These are phyloP conservation scores for Onthophagus taurus DNA, from an alignment of 1,140 invertebrate genomes.

Conservation along the genomic window DNA sequence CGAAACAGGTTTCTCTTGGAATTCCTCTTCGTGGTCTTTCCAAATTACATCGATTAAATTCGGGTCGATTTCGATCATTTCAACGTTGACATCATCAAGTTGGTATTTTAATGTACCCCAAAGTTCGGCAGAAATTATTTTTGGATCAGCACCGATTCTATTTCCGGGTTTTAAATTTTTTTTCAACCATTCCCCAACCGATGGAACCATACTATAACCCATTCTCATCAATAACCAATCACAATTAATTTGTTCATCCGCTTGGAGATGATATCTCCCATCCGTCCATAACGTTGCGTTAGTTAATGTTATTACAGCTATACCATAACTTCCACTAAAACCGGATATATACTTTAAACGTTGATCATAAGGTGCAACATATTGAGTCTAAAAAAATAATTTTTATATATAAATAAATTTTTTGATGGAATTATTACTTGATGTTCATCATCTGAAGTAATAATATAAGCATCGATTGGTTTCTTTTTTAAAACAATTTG, in stretches of 20 bases:
- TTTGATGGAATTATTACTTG: slow-evolving; percentile 44
- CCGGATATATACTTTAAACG: slow-evolving; percentile 75
- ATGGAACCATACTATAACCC: slow-evolving; percentile 48
- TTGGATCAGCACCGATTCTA: slow-evolving; percentile 76
- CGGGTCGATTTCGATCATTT: slow-evolving; percentile 53
- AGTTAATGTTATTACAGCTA: slow-evolving; percentile 65
- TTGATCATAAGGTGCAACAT: slow-evolving; percentile 62
- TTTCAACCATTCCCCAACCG: slow-evolving; percentile 53
- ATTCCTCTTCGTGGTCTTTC: slow-evolving; percentile 52
- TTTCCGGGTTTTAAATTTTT: slow-evolving; percentile 53
- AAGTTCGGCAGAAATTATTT: slow-evolving; percentile 51
- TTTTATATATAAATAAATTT: not conserved
- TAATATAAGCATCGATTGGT: slow-evolving; percentile 61
- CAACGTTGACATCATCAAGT: slow-evolving; percentile 45
- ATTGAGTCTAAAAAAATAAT: slow-evolving; percentile 45
- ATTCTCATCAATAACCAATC: slow-evolving; percentile 73
- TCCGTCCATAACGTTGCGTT: slow-evolving; percentile 85
- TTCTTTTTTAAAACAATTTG: slow-evolving; percentile 50
- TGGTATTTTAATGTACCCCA: slow-evolving; percentile 45
- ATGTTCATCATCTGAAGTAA: slow-evolving; percentile 71
- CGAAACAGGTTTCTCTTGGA: slow-evolving; percentile 39
- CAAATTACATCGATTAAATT: slow-evolving; percentile 79
- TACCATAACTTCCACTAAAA: slow-evolving; percentile 75
- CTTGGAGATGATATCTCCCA: slow-evolving; percentile 71
- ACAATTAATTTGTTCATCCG: slow-evolving; percentile 64